Conservation (phyloP, 2,797 vertebrate species). For the Hapalemur alaotrensis region DNA sequence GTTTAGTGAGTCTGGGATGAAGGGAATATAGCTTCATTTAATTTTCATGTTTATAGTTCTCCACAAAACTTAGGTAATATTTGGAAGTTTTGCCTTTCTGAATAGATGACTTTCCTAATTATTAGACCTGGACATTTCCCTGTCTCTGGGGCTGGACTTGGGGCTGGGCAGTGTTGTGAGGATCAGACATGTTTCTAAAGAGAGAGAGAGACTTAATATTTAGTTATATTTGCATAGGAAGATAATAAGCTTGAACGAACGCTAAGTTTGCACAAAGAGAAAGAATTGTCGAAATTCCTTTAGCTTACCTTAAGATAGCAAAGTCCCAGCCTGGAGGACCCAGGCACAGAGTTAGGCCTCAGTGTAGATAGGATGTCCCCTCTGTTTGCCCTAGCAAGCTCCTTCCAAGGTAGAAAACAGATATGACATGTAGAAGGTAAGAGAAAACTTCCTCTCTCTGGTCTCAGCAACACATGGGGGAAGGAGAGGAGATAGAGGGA, state of each 20-base stretch:
- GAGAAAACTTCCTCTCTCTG: background rate
- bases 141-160: background rate
- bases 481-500: background rate
- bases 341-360: background rate
- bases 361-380: background rate
- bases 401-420: background rate
- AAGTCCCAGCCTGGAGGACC: background rate
- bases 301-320: background rate
- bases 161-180: background rate
- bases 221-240: background rate
- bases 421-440: background rate
- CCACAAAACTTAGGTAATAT: background rate
- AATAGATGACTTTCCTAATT: background rate
- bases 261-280: background rate
- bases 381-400: background rate
- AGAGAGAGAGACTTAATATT: background rate
- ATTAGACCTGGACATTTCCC: background rate
- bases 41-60: constrained; percentile 9
- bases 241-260: background rate
- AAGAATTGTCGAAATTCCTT: background rate
- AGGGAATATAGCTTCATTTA: background rate
- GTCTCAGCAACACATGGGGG: background rate
- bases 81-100: constrained; percentile 27
- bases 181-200: background rate
- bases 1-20: background rate